Evolutionary conservation across 2,888 invertebrate genomes (phyloP).

Genomic region (Morpho achilles): DNA sequence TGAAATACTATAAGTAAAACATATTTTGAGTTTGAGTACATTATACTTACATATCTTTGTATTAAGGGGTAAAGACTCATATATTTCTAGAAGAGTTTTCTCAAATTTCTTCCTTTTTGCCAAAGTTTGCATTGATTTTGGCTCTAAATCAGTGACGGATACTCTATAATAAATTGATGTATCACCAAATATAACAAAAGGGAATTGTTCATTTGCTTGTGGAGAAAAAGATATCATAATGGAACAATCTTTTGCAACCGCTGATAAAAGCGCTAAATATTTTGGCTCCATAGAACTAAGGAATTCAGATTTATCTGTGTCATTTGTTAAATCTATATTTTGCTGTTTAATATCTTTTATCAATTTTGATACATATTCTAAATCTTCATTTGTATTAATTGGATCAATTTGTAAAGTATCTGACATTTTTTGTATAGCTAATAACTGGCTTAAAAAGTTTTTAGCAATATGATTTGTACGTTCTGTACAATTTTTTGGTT

Average conservation of each 20-base stretch:
- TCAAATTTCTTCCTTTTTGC: conserved; percentile 52
- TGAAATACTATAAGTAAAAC: no score
- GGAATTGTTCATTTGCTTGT: conserved; percentile 33
- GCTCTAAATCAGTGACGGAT: conserved; percentile 83
- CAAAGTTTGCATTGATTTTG: conserved; percentile 73
- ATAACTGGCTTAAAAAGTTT: conserved; percentile 46
- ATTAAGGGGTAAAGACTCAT: conserved; percentile 32
- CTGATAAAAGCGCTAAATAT: conserved; percentile 74
- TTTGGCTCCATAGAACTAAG: conserved; percentile 33
- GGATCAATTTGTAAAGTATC: conserved; percentile 32
- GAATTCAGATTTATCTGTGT: conserved; percentile 38
- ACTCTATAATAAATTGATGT: conserved; percentile 70
- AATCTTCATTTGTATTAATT: conserved; percentile 26
- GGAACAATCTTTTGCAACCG: conserved; percentile 85
- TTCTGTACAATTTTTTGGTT: conserved; percentile 35
- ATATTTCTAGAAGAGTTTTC: conserved; percentile 44
- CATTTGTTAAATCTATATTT: conserved; percentile 38
- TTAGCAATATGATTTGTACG: conserved; percentile 28
- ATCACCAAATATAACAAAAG: conserved; percentile 47
- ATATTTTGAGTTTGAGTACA: background rate
- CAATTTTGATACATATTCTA: conserved; percentile 46
- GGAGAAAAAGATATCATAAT: conserved; percentile 80
- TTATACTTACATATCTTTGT: conserved; percentile 43
- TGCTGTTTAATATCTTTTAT: conserved; percentile 36
- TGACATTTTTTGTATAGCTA: conserved; percentile 51